Evolutionary conservation across 2,797 vertebrate genomes (phyloP).

Genomic region (Pangasius sanitwongsei): DNA sequence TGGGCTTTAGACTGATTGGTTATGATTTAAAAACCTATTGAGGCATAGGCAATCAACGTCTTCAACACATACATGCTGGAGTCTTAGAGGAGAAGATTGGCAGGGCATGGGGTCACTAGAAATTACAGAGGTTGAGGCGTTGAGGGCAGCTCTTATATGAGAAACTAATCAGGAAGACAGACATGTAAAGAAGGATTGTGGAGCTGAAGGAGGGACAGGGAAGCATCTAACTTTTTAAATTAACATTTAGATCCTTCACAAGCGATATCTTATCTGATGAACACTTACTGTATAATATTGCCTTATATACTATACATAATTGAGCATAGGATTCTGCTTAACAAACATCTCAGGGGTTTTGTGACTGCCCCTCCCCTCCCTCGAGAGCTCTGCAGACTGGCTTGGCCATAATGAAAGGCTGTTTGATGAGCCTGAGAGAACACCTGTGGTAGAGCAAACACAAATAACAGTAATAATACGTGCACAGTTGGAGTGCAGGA

Average conservation of each 20-base stretch:
- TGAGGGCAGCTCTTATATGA: constrained; percentile 58
- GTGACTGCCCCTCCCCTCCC: constrained; percentile 24
- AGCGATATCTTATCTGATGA: not conserved
- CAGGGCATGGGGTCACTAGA: not conserved
- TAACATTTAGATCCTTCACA: not conserved
- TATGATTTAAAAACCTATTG: not conserved
- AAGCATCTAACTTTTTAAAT: not conserved
- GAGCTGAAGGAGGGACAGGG: not conserved
- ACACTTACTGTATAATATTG: not conserved
- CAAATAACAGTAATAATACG: constrained; percentile 61
- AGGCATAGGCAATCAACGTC: constrained; percentile 42
- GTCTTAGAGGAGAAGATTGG: constrained; percentile 27
- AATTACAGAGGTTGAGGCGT: constrained; percentile 32
- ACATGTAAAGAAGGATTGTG: constrained; percentile 3
- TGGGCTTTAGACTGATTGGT: not conserved
- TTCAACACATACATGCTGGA: not conserved
- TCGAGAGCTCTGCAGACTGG: constrained; percentile 38
- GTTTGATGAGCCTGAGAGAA: constrained; percentile 49
- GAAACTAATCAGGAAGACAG: constrained; percentile 60
- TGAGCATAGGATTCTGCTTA: constrained; percentile 1
- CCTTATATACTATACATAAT: not conserved
- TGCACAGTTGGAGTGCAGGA: constrained; percentile 54
- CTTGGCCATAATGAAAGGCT: constrained; percentile 65
- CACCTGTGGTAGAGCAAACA: constrained; percentile 68
- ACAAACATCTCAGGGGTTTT: constrained; percentile 16